These are phyloP conservation scores for Diachasma alloeum DNA, from an alignment of 1,140 invertebrate genomes.

Conservation along the genomic window DNA sequence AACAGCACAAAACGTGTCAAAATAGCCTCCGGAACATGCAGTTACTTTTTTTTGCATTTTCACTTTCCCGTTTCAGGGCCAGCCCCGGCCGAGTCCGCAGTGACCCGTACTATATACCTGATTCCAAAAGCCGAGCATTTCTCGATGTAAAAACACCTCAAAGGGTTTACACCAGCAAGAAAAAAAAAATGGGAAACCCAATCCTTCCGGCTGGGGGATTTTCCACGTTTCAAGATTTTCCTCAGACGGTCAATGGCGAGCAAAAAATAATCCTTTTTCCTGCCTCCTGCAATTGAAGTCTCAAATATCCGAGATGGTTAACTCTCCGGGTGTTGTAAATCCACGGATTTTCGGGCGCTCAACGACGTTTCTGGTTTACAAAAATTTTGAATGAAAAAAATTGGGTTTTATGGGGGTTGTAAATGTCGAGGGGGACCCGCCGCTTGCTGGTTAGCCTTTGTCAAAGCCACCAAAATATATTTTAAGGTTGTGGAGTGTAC, in stretches of 20 bases:
- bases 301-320: not conserved
- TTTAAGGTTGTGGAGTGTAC: not conserved
- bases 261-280: not conserved
- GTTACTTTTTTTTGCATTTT: not conserved
- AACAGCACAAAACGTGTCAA: constrained; percentile 23
- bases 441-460: not conserved
- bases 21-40: constrained; percentile 2
- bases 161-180: not conserved
- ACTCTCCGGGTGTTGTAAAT: constrained; percentile 7
- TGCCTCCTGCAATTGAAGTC: not conserved
- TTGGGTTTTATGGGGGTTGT: not conserved
- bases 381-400: not conserved
- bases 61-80: not conserved
- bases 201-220: constrained; percentile 4
- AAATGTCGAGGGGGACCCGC: not conserved
- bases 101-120: not conserved
- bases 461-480: not conserved
- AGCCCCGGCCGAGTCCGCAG: not conserved
- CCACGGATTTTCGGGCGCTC: not conserved
- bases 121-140: not conserved
- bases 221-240: not conserved
- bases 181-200: not conserved
- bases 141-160: not conserved
- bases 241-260: not conserved
- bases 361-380: not conserved